Evolutionary conservation across 1,140 invertebrate genomes (phyloP), one percentile per base, ranked within the genome.

Genomic region (Drosophila nebulosa): DNA sequence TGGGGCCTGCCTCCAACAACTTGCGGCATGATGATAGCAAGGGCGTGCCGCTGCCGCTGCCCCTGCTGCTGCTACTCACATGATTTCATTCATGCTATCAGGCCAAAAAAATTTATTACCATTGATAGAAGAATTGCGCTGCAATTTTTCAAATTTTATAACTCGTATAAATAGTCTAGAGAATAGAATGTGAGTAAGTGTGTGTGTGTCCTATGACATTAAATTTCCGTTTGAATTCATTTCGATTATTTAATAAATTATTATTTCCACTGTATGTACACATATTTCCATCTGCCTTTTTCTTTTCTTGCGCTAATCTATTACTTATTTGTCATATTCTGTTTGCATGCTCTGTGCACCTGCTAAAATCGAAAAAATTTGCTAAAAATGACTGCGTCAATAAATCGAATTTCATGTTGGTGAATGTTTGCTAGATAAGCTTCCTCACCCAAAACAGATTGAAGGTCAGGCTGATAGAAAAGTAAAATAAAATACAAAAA

Each of bases 241-340:
- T 42, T 51, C 53, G 50, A 74, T 78, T 78, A 74, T 74, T 75
- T 63, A 73, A 73, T 78, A 51, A 76, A 65, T 65, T 46, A 46
- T 46, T 46, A 46, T 46, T 46, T 46, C 36, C n/a, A n/a, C n/a
- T n/a, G n/a, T n/a, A n/a, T n/a, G n/a, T n/a, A n/a, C n/a, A n/a
- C n/a, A n/a, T 32, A 32, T 32, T 32, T 2, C 9, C 30, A 32
- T 32, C 35, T 62, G 69, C 69, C 69, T 74, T 36, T 36, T 63
- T 63, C 22, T 10, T 53, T 62, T 63, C 53, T 55, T 7, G 18
- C n/a, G 16, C 16, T 26, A 14, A 30, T 30, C n/a, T 46, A 18
- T 39, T 16, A 30, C 22, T 10, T 46, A 18, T 39, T 16, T 30
- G 27, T 30, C 27, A 9, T 30, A 30, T 0, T 46, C 7, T 42